Conservation (phyloP, 2,888 invertebrate species). For the Diarsia rubi region DNA sequence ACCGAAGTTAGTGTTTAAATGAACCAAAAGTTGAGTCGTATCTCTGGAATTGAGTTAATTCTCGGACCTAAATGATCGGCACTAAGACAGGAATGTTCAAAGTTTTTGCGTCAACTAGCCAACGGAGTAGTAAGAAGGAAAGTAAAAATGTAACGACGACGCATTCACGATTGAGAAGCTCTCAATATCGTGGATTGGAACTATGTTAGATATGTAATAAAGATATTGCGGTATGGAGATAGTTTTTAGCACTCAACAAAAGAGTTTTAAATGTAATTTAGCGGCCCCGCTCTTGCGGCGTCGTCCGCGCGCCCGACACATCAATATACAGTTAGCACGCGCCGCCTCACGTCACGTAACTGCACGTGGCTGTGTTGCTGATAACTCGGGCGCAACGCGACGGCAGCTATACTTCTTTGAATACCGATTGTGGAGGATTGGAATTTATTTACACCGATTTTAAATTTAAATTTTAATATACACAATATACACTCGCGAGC, state of each 20-base stretch:
- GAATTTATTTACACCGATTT: too few species aligned
- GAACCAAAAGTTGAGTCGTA: background rate
- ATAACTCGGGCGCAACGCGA: too few species aligned
- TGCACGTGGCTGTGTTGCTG: background rate
- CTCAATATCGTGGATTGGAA: conserved; percentile 17
- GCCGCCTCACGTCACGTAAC: background rate
- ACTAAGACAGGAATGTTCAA: conserved; percentile 3
- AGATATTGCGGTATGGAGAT: conserved; percentile 3
- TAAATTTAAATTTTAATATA: too few species aligned
- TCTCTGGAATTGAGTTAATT: conserved; percentile 13
- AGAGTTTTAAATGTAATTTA: conserved; percentile 24
- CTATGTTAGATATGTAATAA: conserved; percentile 26
- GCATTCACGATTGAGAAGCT: background rate
- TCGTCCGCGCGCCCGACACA: background rate
- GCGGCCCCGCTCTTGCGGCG: background rate
- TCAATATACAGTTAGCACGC: background rate
- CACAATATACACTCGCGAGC: too few species aligned
- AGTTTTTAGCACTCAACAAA: conserved; percentile 21
- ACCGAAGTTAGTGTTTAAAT: conserved; percentile 16
- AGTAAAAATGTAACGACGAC: conserved; percentile 19
- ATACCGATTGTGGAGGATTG: background rate
- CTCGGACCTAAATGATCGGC: background rate
- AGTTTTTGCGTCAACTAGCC: conserved; percentile 16
- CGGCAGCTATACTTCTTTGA: too few species aligned
- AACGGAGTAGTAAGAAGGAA: background rate